Percentiles rank a stretch among this genome's conserved stretches.
Conservation (phyloP, 1,140 invertebrate genomes). For the Papilio machaon region DNA sequence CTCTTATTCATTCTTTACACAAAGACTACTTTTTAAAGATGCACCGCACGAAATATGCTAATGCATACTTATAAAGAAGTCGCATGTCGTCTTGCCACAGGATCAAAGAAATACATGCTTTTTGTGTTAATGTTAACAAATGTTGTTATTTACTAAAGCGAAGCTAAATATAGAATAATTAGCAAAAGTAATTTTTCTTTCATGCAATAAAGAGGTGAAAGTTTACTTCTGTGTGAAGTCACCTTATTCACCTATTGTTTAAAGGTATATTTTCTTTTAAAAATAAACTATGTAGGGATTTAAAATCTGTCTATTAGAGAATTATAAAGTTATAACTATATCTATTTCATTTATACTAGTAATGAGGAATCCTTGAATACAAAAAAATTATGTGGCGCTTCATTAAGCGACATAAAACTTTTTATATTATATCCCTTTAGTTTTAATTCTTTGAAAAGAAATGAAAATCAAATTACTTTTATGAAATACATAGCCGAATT, state of each 20-base stretch:
- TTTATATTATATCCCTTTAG: too few species aligned
- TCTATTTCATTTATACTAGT: too few species aligned
- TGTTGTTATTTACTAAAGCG: slow-evolving; percentile 10
- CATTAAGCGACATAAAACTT: too few species aligned
- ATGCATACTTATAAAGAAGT: slow-evolving; percentile 27
- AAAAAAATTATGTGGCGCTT: too few species aligned
- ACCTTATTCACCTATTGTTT: not conserved
- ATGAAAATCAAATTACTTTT: too few species aligned
- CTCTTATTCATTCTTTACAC: slow-evolving; percentile 34
- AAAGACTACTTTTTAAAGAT: slow-evolving; percentile 38
- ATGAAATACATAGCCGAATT: too few species aligned
- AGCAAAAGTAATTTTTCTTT: slow-evolving; percentile 15
- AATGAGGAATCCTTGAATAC: too few species aligned
- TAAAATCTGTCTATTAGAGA: too few species aligned
- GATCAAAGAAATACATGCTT: slow-evolving; percentile 32
- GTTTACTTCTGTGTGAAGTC: not conserved
- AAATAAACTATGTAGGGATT: not conserved
- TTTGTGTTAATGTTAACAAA: slow-evolving; percentile 16
- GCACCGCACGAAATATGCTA: slow-evolving; percentile 35
- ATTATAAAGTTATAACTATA: too few species aligned
- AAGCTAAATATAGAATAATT: slow-evolving; percentile 19
- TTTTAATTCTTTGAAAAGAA: too few species aligned
- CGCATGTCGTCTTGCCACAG: slow-evolving; percentile 30
- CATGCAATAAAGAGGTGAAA: slow-evolving; percentile 12
- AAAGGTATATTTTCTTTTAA: not conserved